Conservation (phyloP, 2,888 invertebrate species). For the Euspilapteryx auroguttella region DNA sequence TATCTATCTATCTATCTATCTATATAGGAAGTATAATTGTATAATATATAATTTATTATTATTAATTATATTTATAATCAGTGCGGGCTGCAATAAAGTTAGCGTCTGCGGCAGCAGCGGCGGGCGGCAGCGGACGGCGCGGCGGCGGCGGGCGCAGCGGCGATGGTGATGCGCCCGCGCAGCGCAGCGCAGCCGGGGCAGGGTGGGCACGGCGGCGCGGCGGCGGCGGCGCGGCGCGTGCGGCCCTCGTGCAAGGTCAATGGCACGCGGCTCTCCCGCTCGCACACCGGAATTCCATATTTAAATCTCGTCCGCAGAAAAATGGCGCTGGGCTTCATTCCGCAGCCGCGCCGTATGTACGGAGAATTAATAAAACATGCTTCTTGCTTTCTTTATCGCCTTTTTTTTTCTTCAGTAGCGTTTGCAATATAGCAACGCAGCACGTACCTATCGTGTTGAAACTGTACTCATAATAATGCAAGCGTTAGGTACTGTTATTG, state of each 20-base stretch:
- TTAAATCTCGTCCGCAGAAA: slow-evolving; percentile 62
- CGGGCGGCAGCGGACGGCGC: background rate
- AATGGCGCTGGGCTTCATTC: slow-evolving; percentile 55
- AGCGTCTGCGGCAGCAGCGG: slow-evolving; percentile 11
- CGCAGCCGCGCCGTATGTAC: slow-evolving; percentile 40
- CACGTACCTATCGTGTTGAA: no score
- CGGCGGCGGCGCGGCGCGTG: slow-evolving; percentile 31
- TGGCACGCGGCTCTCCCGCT: slow-evolving; percentile 57
- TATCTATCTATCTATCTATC: no score
- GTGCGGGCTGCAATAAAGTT: no score
- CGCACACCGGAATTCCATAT: slow-evolving; percentile 62
- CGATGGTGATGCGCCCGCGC: background rate
- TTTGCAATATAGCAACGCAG: slow-evolving; percentile 34
- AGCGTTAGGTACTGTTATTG: no score
- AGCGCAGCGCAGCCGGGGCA: slow-evolving; percentile 9
- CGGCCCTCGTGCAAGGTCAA: slow-evolving; percentile 56
- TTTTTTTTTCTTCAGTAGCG: slow-evolving; percentile 37
- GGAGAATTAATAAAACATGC: slow-evolving; percentile 57
- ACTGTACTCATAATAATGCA: no score
- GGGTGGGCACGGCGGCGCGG: slow-evolving; percentile 13
- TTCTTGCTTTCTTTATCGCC: slow-evolving; percentile 32
- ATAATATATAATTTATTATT: no score
- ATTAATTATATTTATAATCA: no score
- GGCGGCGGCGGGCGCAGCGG: background rate
- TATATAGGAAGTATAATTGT: no score